Evolutionary conservation across 37 sponge, comb jelly and placozoan species (phyloP).

Genomic region (Chondrilla cf. caribensis): DNA sequence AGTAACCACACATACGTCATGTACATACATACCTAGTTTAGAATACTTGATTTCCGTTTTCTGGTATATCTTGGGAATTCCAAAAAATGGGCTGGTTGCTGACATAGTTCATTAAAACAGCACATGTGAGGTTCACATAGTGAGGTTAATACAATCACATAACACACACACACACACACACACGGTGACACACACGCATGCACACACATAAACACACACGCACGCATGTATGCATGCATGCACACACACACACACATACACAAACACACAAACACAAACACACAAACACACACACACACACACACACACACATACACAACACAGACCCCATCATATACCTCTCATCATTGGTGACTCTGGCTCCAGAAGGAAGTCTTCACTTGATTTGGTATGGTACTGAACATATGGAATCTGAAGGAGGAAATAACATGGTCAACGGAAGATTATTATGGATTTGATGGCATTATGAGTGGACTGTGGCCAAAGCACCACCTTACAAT

Average conservation of each 20-base stretch:
- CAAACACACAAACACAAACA: neutral
- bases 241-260: neutral
- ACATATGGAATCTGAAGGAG: conserved; percentile 17
- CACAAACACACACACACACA: neutral
- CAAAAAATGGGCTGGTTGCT: conserved; percentile 51
- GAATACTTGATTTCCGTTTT: conserved; percentile 79
- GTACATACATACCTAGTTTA: conserved; percentile 65
- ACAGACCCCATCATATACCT: conserved; percentile 18
- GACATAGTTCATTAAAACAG: neutral
- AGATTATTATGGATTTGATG: too few relatives aligned
- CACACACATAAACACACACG: too few relatives aligned
- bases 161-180: too few relatives aligned
- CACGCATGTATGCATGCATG: neutral
- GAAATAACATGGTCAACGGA: too few relatives aligned
- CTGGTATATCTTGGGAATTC: conserved; percentile 64
- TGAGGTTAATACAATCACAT: too few relatives aligned
- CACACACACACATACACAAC: neutral
- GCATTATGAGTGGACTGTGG: too few relatives aligned
- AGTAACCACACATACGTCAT: too few relatives aligned
- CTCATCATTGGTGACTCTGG: conserved; percentile 87
- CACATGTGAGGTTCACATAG: too few relatives aligned
- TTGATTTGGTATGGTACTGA: neutral
- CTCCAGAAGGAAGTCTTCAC: conserved; percentile 19
- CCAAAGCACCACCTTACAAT: too few relatives aligned
- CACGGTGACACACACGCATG: too few relatives aligned